Conservation (phyloP, 2,113 vertebrate genomes). For the Origma solitaria region DNA sequence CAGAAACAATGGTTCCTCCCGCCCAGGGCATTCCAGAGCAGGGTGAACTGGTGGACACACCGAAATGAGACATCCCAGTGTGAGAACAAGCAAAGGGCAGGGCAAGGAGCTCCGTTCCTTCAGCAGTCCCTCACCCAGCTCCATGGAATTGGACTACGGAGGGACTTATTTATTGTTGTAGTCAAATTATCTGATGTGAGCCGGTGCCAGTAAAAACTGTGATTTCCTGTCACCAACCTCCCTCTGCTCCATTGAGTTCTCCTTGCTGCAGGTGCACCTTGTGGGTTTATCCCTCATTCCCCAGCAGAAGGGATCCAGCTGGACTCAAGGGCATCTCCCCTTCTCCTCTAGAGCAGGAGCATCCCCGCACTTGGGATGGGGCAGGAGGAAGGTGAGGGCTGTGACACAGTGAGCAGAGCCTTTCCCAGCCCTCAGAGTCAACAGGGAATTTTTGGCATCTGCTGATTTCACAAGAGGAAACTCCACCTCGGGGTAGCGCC, state of each 20-base stretch:
- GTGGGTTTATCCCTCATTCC: neutral
- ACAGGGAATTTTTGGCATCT: neutral
- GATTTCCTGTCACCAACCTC: neutral
- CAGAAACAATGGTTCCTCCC: neutral
- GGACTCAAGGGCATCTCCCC: neutral
- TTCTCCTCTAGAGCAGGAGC: neutral
- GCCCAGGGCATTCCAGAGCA: neutral
- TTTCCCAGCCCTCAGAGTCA: neutral
- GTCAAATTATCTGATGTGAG: neutral
- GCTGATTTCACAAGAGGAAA: conserved; percentile 38
- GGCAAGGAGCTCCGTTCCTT: neutral
- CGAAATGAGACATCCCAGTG: neutral
- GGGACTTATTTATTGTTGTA: neutral
- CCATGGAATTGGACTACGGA: neutral
- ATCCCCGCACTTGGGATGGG: rapidly evolving
- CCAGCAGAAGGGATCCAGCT: neutral
- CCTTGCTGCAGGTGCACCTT: neutral
- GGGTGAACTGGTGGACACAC: neutral
- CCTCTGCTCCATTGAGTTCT: neutral
- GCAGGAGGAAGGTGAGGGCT: neutral
- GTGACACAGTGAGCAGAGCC: neutral
- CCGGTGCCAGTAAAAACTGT: neutral
- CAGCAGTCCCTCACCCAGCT: neutral
- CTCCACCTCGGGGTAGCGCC: conserved; percentile 28
- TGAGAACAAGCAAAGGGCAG: neutral